Base-by-base conservation (phyloP, 2,797 vertebrate species). In the Enteromius thamalakanensis region DNA sequence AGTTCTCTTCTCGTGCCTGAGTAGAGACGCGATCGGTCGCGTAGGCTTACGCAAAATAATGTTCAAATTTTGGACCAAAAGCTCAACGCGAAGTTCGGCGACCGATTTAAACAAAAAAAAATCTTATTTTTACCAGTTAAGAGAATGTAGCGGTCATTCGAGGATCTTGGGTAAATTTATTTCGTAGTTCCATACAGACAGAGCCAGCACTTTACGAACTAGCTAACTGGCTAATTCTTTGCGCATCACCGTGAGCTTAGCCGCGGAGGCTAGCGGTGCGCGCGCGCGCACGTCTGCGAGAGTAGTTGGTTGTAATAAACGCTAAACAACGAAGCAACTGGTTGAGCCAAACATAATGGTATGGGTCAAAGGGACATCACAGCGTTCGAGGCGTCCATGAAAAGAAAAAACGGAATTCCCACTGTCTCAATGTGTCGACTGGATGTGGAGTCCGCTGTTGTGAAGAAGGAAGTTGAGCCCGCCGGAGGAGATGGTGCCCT, bases 341-440 rank as follows among this genome's bases (percentile, higher is more conserved):
- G 40, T 65, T 69, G 62, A 69, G 26, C 29, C 40, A 55, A 77
- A 85, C 83, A 87, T 81, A 84, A 90, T 89, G 89, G 76, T 87
- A 88, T 90, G 89, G 89, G 89, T 78, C 89, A 89, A 83, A 83
- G 88, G 78, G 83, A 84, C 19, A 65, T 87, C 87, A 62, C 70
- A 47, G 42, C 72, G 51, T 82, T 81, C 75, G 82, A 88, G 37
- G 79, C 87, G 75, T 87, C 87, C 79, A 87, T 90, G 89, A 90
- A 84, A 87, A 87, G 86, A 34, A 87, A 78, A 79, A 76, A 83
- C 42, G 69, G 70, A 65, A 51, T 88, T 86, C 83, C 78, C 51
- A 29, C 77, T 40, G 84, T 84, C 23, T 79, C 89, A 29, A 86
- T 88, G 89, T 89, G 89, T 84, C 89, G 86, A 51, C 76, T 90